Conservation (phyloP, 2,113 vertebrate species). For the Copsychus sechellarum region DNA sequence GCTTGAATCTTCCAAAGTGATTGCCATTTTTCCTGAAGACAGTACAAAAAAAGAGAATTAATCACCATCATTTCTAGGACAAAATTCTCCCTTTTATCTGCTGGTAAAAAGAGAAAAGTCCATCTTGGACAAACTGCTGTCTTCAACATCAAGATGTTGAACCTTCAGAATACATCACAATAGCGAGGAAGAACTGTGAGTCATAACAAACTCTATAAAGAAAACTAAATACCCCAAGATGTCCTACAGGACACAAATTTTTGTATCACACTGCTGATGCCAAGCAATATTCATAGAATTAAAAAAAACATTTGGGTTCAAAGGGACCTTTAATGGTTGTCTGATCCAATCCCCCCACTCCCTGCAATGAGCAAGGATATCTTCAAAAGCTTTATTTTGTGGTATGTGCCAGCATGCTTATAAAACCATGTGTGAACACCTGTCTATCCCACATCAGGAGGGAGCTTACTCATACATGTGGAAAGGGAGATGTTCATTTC, state of each 20-base stretch:
- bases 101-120: not conserved
- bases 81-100: not conserved
- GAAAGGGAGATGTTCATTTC: not conserved
- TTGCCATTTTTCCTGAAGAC: not conserved
- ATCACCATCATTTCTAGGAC: not conserved
- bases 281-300: not conserved
- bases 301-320: accelerated
- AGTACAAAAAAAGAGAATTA: not conserved
- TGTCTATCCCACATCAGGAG: not conserved
- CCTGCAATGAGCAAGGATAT: not conserved
- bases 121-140: not conserved
- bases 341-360: not conserved
- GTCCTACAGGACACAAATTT: not conserved
- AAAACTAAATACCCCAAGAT: not conserved
- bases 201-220: not conserved
- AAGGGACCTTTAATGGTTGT: not conserved
- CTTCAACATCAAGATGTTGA: not conserved
- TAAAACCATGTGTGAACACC: not conserved
- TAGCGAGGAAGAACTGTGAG: not conserved
- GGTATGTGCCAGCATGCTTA: not conserved
- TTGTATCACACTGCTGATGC: not conserved
- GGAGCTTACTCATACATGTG: accelerated
- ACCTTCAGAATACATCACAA: not conserved
- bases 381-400: not conserved
- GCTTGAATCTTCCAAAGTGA: not conserved